Conservation (phyloP, 1,140 invertebrate species). For the Tetragnatha versicolor region DNA sequence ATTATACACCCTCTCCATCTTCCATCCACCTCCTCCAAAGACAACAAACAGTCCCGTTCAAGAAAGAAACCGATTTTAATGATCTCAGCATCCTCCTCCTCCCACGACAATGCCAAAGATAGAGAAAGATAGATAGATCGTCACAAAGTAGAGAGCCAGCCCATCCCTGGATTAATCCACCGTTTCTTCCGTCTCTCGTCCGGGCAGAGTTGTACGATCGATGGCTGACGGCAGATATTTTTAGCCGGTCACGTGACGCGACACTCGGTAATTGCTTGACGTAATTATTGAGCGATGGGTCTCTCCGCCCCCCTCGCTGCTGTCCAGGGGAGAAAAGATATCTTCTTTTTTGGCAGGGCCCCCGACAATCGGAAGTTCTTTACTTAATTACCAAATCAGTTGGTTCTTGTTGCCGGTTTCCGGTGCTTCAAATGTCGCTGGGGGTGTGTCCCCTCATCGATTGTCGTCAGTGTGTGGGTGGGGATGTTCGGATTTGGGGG, state of each 20-base stretch:
- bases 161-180: too few species aligned
- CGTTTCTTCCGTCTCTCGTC: not conserved
- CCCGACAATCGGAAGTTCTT: conserved; percentile 28
- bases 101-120: too few species aligned
- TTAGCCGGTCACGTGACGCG: conserved; percentile 29
- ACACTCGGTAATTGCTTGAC: conserved; percentile 30
- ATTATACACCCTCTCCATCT: too few species aligned
- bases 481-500: not conserved
- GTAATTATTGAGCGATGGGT: conserved; percentile 30
- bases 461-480: too few species aligned
- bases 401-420: not conserved
- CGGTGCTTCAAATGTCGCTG: not conserved
- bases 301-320: not conserved
- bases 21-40: too few species aligned
- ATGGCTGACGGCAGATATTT: conserved; percentile 22
- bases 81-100: not conserved
- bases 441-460: not conserved
- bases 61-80: too few species aligned
- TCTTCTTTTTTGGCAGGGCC: not conserved
- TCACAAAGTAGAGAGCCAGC: too few species aligned
- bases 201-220: conserved; percentile 12
- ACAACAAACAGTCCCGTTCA: too few species aligned
- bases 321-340: not conserved
- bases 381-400: conserved; percentile 27
- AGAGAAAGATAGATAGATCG: too few species aligned